These are phyloP conservation scores for Spea multiplicata DNA, from an alignment of 2,113 vertebrate species.

Conservation along the genomic window DNA sequence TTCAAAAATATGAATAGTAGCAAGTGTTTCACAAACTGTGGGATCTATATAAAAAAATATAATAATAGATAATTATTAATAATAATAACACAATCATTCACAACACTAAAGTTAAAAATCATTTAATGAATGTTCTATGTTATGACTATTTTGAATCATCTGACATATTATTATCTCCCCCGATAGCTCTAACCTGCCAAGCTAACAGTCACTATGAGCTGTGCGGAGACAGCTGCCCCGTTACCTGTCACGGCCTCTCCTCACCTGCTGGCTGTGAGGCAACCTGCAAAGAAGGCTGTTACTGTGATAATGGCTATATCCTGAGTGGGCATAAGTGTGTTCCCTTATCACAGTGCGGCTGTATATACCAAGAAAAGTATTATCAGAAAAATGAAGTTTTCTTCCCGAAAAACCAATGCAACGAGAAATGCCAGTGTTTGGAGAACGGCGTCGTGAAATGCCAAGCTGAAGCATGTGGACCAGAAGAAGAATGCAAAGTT, in stretches of 20 bases:
- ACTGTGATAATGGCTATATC: constrained; percentile 57
- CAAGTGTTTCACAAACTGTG: no score
- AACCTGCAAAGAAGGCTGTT: constrained; percentile 54
- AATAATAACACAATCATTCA: no score
- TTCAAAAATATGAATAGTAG: no score
- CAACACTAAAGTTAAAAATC: no score
- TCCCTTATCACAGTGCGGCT: constrained; percentile 55
- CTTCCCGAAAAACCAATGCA: constrained; percentile 52
- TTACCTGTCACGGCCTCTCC: constrained; percentile 49
- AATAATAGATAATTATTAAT: no score
- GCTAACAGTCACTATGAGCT: constrained; percentile 66
- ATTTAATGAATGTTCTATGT: no score
- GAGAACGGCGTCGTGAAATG: constrained; percentile 18
- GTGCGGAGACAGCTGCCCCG: constrained; percentile 60
- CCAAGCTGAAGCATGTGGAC: constrained; percentile 18
- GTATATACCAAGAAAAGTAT: constrained; percentile 46
- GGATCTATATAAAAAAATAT: no score
- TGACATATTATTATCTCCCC: not conserved
- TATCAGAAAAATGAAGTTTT: constrained; percentile 51
- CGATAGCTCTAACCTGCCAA: constrained; percentile 57
- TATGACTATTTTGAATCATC: not conserved
- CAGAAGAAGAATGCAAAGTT: constrained; percentile 49
- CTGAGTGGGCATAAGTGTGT: constrained; percentile 59
- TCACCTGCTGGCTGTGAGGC: constrained; percentile 40
- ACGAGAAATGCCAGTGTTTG: constrained; percentile 39